Percentiles rank a stretch among this genome's conserved stretches.
Evolutionary conservation across 2,797 vertebrate genomes (phyloP).

Genomic region (Mycteria americana): DNA sequence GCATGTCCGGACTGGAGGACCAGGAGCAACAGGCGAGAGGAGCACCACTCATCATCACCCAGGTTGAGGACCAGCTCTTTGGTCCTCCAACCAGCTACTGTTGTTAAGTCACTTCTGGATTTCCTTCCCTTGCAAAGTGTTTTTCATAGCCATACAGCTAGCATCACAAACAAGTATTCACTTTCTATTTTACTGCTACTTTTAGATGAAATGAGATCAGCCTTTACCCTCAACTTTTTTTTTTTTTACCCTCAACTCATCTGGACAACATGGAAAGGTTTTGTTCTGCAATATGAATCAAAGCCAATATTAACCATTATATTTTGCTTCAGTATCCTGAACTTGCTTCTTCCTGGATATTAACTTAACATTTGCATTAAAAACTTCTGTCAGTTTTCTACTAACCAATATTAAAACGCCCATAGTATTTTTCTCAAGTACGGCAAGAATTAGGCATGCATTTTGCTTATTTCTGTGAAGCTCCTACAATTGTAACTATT

Average conservation of each 20-base stretch:
- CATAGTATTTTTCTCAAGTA: neutral
- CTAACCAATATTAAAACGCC: neutral
- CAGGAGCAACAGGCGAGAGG: neutral
- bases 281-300: neutral
- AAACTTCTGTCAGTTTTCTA: neutral
- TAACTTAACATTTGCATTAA: neutral
- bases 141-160: neutral
- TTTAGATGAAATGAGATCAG: neutral
- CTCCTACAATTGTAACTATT: neutral
- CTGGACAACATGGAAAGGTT: neutral
- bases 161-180: neutral
- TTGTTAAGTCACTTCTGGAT: neutral
- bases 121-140: neutral
- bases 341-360: neutral
- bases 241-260: neutral
- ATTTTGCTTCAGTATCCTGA: neutral
- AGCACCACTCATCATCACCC: fast-evolving
- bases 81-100: too few relatives aligned
- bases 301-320: neutral
- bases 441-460: neutral
- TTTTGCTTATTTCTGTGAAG: neutral
- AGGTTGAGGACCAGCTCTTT: neutral
- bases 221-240: neutral
- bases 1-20: fast-evolving
- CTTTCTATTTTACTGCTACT: too few relatives aligned